A percentile compares a stretch with the other conserved stretches of the same genome.
Conservation (phyloP, 2,797 vertebrate genomes). For the Pangasius macronema region DNA sequence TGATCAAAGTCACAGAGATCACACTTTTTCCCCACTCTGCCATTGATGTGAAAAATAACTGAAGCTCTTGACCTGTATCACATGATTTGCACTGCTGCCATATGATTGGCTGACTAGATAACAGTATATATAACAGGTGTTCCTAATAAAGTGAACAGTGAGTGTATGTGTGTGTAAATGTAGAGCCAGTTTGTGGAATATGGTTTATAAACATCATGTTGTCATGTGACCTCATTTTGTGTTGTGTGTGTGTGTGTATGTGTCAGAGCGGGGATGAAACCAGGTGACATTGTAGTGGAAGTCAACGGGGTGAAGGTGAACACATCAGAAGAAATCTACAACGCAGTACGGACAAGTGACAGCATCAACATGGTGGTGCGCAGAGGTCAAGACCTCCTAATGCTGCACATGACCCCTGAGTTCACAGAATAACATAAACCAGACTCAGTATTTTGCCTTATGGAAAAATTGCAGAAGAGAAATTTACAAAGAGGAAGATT, state of each 20-base stretch:
- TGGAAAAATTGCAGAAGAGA: not conserved
- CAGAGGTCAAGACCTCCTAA: conserved; percentile 73
- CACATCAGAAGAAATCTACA: conserved; percentile 87
- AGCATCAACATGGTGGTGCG: conserved; percentile 81
- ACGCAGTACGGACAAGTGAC: conserved; percentile 80
- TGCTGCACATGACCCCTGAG: conserved; percentile 85
- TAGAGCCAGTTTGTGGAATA: not conserved
- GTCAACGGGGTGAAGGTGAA: conserved; percentile 80
- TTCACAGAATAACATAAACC: conserved; percentile 74
- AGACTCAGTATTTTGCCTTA: not conserved
- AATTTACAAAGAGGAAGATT: not conserved
- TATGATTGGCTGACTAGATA: not conserved
- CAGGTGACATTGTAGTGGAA: conserved; percentile 88
- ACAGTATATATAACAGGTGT: not conserved
- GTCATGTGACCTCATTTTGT: conserved; percentile 2
- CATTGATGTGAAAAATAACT: not conserved
- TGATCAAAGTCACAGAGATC: not conserved
- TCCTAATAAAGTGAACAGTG: not conserved
- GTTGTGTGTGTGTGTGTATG: conserved; percentile 30
- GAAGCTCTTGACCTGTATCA: not conserved
- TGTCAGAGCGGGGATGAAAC: conserved; percentile 85
- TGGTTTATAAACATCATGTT: not conserved
- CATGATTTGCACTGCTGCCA: not conserved
- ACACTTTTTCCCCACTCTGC: not conserved
- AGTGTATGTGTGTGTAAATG: not conserved